These are phyloP conservation scores for Cynopterus sphinx DNA, from an alignment of 2,797 vertebrate species.

Conservation along the genomic window DNA sequence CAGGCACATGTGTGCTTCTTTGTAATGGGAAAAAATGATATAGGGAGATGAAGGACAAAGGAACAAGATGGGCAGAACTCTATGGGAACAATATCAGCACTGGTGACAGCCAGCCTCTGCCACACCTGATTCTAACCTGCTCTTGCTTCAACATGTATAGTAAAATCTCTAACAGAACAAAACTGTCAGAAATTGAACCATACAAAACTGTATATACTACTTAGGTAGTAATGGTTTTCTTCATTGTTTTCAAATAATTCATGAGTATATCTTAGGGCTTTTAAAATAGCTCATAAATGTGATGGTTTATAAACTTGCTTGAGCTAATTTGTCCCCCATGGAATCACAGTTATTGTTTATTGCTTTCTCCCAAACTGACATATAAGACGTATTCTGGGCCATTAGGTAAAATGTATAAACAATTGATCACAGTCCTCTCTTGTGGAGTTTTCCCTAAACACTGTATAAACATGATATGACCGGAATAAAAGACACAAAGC, in stretches of 20 bases:
- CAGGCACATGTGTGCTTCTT: background rate
- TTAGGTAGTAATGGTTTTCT: background rate
- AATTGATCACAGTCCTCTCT: conserved; percentile 15
- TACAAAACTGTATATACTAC: background rate
- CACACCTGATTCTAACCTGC: background rate
- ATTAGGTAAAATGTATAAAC: conserved; percentile 58
- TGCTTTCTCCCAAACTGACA: conserved; percentile 17
- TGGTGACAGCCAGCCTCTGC: background rate
- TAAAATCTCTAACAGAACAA: background rate
- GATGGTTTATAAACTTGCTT: conserved; percentile 16
- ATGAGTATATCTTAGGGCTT: background rate
- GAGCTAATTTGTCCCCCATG: background rate
- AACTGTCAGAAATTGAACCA: background rate
- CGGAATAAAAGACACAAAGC: conserved; percentile 20
- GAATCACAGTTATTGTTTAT: conserved; percentile 50
- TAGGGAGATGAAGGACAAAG: background rate
- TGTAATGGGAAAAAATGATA: background rate
- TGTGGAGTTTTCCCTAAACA: conserved; percentile 12
- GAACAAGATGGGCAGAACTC: background rate
- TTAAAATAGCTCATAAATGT: conserved; percentile 44
- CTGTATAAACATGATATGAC: conserved; percentile 19
- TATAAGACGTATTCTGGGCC: background rate
- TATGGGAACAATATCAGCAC: background rate
- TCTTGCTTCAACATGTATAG: background rate
- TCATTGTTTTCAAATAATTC: conserved; percentile 38